These are phyloP conservation scores for Heliconius hewitsoni DNA, from an alignment of 1,140 invertebrate species.

Conservation along the genomic window DNA sequence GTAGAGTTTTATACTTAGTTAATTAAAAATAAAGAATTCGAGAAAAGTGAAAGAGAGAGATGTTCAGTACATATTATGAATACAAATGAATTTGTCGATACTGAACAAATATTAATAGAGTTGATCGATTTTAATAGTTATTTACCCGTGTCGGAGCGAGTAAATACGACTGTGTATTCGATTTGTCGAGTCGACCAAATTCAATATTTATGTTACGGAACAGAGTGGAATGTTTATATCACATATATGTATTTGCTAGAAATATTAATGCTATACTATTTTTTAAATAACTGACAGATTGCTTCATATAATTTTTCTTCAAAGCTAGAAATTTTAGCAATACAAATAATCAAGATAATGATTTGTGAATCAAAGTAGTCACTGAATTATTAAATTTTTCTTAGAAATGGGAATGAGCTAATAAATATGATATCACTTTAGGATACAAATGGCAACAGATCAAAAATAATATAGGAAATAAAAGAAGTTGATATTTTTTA, in stretches of 20 bases:
- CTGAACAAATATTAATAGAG: slow-evolving; percentile 50
- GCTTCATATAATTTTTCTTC: not conserved
- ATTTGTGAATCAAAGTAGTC: not conserved
- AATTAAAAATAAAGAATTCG: too few species aligned
- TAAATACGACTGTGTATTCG: slow-evolving; percentile 46
- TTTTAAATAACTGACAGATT: not conserved
- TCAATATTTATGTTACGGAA: slow-evolving; percentile 43
- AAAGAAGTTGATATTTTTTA: not conserved
- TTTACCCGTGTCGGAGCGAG: slow-evolving; percentile 41
- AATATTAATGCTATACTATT: not conserved
- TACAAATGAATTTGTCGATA: slow-evolving; percentile 8
- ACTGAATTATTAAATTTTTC: not conserved
- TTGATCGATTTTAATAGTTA: slow-evolving; percentile 49
- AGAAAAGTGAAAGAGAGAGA: not conserved
- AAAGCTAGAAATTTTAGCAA: not conserved
- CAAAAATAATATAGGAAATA: not conserved
- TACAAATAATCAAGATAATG: not conserved
- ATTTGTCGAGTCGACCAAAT: slow-evolving; percentile 38
- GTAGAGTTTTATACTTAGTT: too few species aligned
- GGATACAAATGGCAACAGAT: not conserved
- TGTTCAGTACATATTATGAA: not conserved
- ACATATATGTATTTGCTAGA: not conserved
- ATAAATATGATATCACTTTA: not conserved
- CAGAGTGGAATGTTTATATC: slow-evolving; percentile 23
- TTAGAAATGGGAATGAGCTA: not conserved